Conservation (phyloP, 2,113 vertebrate species). For the Probosciger aterrimus region DNA sequence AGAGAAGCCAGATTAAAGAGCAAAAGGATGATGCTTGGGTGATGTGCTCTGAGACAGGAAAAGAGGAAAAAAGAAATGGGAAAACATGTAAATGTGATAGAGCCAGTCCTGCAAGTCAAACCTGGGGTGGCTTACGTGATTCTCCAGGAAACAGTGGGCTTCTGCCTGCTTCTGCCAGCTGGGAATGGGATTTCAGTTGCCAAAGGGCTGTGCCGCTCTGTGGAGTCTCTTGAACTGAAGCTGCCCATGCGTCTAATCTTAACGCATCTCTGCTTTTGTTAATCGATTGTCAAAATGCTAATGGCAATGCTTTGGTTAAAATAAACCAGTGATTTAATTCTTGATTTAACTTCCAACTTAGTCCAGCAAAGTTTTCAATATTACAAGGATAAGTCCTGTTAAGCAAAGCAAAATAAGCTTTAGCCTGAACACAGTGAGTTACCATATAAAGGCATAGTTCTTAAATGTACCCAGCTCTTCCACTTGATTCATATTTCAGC, state of each 20-base stretch:
- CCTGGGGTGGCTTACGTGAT: accelerated
- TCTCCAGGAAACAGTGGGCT: background rate
- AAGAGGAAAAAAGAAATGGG: background rate
- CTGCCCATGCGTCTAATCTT: background rate
- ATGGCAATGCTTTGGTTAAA: slow-evolving; percentile 1
- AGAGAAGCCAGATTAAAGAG: background rate
- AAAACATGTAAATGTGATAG: background rate
- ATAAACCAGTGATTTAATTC: slow-evolving; percentile 40
- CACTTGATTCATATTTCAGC: slow-evolving; percentile 32
- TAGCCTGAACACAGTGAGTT: slow-evolving; percentile 7
- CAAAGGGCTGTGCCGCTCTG: accelerated
- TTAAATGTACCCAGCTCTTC: slow-evolving; percentile 7
- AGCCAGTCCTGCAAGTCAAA: background rate
- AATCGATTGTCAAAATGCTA: background rate
- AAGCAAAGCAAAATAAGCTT: slow-evolving; percentile 44
- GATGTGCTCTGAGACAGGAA: background rate
- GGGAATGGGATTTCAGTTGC: background rate
- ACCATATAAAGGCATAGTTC: slow-evolving; percentile 28
- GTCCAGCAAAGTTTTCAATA: background rate
- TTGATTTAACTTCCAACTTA: slow-evolving; percentile 7
- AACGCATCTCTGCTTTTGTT: background rate
- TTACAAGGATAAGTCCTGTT: slow-evolving; percentile 9
- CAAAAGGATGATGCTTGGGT: background rate
- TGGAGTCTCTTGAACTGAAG: background rate
- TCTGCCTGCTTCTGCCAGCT: background rate